Evolutionary conservation across 2,888 invertebrate species (phyloP).

Genomic region (Brachyopa scutellaris): DNA sequence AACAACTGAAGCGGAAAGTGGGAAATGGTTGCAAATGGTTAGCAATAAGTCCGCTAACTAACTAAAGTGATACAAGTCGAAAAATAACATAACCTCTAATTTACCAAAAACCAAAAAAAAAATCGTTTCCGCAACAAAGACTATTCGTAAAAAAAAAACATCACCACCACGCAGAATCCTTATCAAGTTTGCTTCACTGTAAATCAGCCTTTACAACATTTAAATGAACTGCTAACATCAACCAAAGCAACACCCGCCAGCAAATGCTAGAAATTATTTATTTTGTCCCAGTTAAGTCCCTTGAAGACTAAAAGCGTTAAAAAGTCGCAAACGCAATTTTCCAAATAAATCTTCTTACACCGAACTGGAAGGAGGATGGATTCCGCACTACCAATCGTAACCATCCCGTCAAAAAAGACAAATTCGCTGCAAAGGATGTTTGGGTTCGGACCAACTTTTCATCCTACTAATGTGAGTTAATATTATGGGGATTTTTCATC

Average conservation of each 20-base stretch:
- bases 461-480: slow-evolving; percentile 71
- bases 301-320: slow-evolving; percentile 63
- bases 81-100: too few species aligned
- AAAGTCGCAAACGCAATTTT: slow-evolving; percentile 71
- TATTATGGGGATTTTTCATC: slow-evolving; percentile 71
- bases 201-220: slow-evolving; percentile 47
- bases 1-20: too few species aligned
- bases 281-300: slow-evolving; percentile 69
- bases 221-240: slow-evolving; percentile 43
- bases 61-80: too few species aligned
- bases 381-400: slow-evolving; percentile 23
- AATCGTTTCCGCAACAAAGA: too few species aligned
- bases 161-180: background rate
- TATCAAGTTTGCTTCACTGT: background rate
- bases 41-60: too few species aligned
- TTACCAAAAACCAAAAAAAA: too few species aligned
- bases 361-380: slow-evolving; percentile 2
- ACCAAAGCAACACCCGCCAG: background rate
- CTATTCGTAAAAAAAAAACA: too few species aligned
- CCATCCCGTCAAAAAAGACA: slow-evolving; percentile 57
- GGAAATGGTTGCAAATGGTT: too few species aligned
- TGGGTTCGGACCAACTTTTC: slow-evolving; percentile 50
- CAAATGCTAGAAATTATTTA: slow-evolving; percentile 65
- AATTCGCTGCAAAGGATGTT: slow-evolving; percentile 47
- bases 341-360: slow-evolving; percentile 71